Base-by-base conservation (phyloP, 2,888 invertebrate genomes). In the Carpatolechia fugitivella region DNA sequence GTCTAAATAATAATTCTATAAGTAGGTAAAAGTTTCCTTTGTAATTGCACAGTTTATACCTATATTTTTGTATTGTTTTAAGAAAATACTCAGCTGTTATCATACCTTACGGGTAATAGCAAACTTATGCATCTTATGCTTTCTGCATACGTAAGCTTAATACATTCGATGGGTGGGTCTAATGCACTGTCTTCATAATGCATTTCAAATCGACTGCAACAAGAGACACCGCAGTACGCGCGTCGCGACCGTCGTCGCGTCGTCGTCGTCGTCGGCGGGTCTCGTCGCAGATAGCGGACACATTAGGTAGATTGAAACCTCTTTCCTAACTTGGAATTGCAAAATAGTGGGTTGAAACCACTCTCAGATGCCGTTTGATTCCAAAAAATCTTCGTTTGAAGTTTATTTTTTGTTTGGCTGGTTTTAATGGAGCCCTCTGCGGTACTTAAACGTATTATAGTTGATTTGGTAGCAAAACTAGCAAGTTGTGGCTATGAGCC, bases 221-320 rank as follows among this genome's bases (percentile, higher is more conserved):
- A 20, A 11, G 44, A 47, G 14, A 47, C 47, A 46, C 30, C 20
- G 38, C 38, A 40, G 7, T 16, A 14, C 14, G 16, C 8, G 8
- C 14, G 16, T 16, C 10, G 10, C 16, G 16, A 36, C 14, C n/a
- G 36, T 35, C 11, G n/a, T 1, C 35, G n/a, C 44, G 11, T 11
- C 13, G 1, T 14, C 4, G 24, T 24, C 20, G 20, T 13, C 30
- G 47, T 47, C 33, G 14, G 31, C 33, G 14, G 7, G 13, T 13
- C 36, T 13, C 14, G 13, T 65, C 63, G 54, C 57, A 65, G 65
- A 59, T 64, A 62, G 73, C 64, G 80, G 78, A 78, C 79, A 82
- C 87, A 87, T 88, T 88, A 87, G 84, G 77, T 73, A 76, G 79
- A 87, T 88, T 87, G 83, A 77, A 86, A 85, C 79, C 84, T 84